Evolutionary conservation across 2,113 vertebrate species (phyloP), one percentile per base, ranked within the genome.

Genomic region (Microcebus griseorufus): DNA sequence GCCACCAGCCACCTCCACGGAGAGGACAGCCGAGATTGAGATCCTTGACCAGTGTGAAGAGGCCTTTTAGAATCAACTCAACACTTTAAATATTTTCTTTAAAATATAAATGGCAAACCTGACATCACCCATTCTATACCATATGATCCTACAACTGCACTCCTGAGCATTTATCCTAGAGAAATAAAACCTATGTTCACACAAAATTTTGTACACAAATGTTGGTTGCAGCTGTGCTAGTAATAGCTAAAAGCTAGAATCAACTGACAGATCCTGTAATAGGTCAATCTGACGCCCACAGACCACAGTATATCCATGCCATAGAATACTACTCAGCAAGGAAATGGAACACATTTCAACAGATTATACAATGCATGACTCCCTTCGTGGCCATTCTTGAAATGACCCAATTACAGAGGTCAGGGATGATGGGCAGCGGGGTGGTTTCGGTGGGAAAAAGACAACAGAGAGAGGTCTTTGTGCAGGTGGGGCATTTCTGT

Each of bases 11-110:
- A 25, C 5, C 16, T 39, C 6, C 6, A 55, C 6, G 22, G 42
- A 34, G 34, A 17, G 1, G 65, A 34, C 34, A 0, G 1, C 0
- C 0, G 4, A 42, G 22, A 0, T 1, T 0, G 16, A 67, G 17
- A 1, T 1, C 51, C 39, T 9, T 25, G 2, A 16, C 22, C 10
- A 8, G 9, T 34, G 22, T 1, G 0, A 3, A 25, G 25, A 23
- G 2, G 67, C 4, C 14, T 22, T 25, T 60, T 7, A 13, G 17
- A 76, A 51, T 37, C 9, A 1, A 25, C 2, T 18, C 9, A 29
- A 9, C 6, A 5, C 45, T 62, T 81, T 55, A 75, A 70, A 45
- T 8, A 20, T 51, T 29, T 80, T 22, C 8, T 17, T 64, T 58
- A 37, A 45, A 75, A 34, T 3, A 9, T 25, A 69, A 42, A 51